Conservation (phyloP, 2,113 vertebrate species). For the Rhabdomys dilectus region DNA sequence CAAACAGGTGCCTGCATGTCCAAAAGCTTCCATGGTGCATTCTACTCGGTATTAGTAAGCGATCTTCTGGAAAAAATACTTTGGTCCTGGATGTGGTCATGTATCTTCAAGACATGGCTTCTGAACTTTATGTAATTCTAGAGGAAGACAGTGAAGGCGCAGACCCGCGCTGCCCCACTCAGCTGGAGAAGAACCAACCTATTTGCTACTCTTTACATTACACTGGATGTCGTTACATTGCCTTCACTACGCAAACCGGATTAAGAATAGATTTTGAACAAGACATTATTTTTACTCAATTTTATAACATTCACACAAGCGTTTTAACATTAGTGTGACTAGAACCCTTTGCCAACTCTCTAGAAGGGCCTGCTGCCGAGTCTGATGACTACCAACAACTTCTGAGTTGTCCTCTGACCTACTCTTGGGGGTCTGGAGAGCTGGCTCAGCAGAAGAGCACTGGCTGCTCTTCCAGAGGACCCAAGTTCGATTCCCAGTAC, state of each 20-base stretch:
- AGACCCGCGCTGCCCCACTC: not conserved
- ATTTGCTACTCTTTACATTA: not conserved
- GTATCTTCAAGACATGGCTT: conserved; percentile 93
- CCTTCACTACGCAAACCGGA: conserved; percentile 32
- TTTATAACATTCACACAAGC: conserved; percentile 51
- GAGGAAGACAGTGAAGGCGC: not conserved
- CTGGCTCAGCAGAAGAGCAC: not conserved
- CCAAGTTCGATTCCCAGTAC: not conserved
- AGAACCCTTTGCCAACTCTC: not conserved
- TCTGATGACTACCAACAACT: not conserved
- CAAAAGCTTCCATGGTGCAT: conserved; percentile 98
- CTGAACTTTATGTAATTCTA: conserved; percentile 33
- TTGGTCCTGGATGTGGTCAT: conserved; percentile 95
- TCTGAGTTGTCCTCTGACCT: not conserved
- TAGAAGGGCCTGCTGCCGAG: not conserved
- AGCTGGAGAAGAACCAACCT: not conserved
- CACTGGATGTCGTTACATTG: not conserved
- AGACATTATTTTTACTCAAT: conserved; percentile 39
- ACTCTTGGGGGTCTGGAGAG: not conserved
- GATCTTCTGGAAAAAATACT: conserved; percentile 98
- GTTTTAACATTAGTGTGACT: conserved; percentile 12
- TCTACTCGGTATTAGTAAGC: conserved; percentile 97
- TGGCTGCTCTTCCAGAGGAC: not conserved
- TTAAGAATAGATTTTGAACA: not conserved
- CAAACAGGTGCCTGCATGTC: conserved; percentile 96